Evolutionary conservation across 2,888 invertebrate genomes (phyloP), one percentile per base, ranked within the genome.

Genomic region (Andrena fulva): DNA sequence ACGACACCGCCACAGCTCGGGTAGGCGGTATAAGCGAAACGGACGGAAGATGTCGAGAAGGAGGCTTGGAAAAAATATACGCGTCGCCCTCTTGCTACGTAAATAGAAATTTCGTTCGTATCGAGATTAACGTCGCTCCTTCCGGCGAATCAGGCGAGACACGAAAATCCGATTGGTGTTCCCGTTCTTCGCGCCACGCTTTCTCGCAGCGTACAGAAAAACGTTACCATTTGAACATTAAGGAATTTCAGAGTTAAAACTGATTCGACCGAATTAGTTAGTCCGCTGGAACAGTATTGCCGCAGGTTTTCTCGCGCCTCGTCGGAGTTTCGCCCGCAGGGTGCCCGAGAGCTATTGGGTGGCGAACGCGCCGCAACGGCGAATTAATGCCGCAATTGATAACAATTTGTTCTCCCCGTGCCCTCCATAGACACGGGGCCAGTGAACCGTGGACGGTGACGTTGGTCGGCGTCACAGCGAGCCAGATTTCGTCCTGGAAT

Each of bases 371-470:
- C 33, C 12, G 24, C 56, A 76, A 50, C 24, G 75, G 50, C 67
- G 52, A 70, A 86, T 87, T 85, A 86, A 84, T 77, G 77, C 52
- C 50, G 67, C 84, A 80, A 88, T 88, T 88, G 81, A 85, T 87
- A 85, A 87, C 78, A 87, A 85, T 88, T 88, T 84, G 84, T 85
- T 86, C 12, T 76, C 77, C 68, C 71, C 12, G 71, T 50, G 50
- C 67, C 50, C 48, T 68, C 66, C n/a, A 35, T 50, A 42, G 10
- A 0, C 62, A 1, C 24, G 27, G 27, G 67, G 50, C 48, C 59
- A 56, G 20, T 50, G 70, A 78, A 75, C 71, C 72, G 64, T n/a
- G 29, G 12, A 16, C 76, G 20, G 1, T 60, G 33, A 64, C 66
- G 50, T 80, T 16, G 31, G 50, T 12, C 72, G 50, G 59, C 33